phyloP scores from a whole-genome alignment of 92 coral and sea anemone genomes.

The Epizoanthus stellaris region DNA sequence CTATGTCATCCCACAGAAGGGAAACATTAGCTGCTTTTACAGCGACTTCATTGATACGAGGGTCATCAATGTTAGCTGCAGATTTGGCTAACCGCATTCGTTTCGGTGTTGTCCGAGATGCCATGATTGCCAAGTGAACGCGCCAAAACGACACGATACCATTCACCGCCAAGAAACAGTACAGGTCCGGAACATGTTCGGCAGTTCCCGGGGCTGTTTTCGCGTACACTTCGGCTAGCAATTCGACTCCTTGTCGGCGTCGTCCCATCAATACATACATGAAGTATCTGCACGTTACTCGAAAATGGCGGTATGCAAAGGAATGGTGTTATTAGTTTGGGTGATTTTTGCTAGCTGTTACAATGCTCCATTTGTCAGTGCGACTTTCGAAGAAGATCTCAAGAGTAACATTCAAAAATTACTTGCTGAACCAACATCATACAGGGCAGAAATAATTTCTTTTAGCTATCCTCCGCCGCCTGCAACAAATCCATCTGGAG shows the following conservation, averaged over 20 bases:
- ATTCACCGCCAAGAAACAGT: neutral
- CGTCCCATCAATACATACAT: too few relatives aligned
- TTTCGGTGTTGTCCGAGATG: conserved; percentile 2
- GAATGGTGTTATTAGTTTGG: neutral
- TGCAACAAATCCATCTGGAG: neutral
- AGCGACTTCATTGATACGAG: conserved; percentile 51
- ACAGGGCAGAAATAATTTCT: neutral
- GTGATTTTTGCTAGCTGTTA: neutral
- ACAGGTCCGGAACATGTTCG: too few relatives aligned
- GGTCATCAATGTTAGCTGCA: conserved; percentile 20
- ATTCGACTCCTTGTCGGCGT: too few relatives aligned
- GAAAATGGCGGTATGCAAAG: neutral
- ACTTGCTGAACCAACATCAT: neutral
- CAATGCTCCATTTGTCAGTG: conserved; percentile 4
- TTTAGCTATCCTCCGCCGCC: neutral
- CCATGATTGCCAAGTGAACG: conserved; percentile 1
- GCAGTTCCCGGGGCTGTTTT: too few relatives aligned
- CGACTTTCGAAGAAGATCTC: conserved; percentile 5
- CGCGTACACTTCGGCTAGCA: too few relatives aligned
- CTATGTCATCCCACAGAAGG: conserved; percentile 34
- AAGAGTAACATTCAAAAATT: neutral
- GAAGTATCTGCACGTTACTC: too few relatives aligned
- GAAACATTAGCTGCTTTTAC: conserved; percentile 21
- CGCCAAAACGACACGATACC: neutral
- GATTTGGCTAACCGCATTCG: neutral